These are phyloP conservation scores for Drosophila quasianomalipes DNA, from an alignment of 2,888 invertebrate species.

Conservation along the genomic window DNA sequence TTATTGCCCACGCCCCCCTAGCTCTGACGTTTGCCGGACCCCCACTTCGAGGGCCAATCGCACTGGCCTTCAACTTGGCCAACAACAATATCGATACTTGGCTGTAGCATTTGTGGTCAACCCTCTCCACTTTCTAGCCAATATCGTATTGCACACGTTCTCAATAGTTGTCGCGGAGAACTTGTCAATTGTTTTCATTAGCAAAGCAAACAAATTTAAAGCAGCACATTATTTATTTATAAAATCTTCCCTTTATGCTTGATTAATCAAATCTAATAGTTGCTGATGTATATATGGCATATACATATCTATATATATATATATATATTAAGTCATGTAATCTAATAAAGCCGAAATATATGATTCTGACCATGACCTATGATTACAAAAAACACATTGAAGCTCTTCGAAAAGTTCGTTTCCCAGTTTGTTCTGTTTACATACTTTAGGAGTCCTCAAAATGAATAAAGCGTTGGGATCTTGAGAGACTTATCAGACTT, in stretches of 20 bases:
- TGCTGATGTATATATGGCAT: not conserved
- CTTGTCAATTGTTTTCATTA: not conserved
- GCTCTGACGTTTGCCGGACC: not conserved
- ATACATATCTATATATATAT: not conserved
- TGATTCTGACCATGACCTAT: constrained; percentile 20
- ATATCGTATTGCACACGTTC: not conserved
- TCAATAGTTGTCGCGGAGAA: not conserved
- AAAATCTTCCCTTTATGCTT: not conserved
- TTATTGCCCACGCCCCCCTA: not conserved
- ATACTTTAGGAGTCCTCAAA: not conserved
- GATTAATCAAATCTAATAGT: not conserved
- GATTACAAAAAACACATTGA: not conserved
- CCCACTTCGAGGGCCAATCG: not conserved
- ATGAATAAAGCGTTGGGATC: not conserved
- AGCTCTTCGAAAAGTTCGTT: not conserved
- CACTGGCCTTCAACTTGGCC: constrained; percentile 45
- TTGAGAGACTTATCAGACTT: not conserved
- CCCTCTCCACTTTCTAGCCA: not conserved
- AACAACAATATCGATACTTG: constrained; percentile 11
- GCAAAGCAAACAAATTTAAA: not conserved
- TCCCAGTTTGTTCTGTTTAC: not conserved
- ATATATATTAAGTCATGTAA: not conserved
- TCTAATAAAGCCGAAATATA: not conserved
- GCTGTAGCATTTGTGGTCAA: not conserved
- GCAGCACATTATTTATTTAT: not conserved